Percentiles rank a stretch among this genome's conserved stretches.
These are phyloP conservation scores for Drosophila melanosoma DNA, from an alignment of 2,888 invertebrate genomes.

Conservation along the genomic window DNA sequence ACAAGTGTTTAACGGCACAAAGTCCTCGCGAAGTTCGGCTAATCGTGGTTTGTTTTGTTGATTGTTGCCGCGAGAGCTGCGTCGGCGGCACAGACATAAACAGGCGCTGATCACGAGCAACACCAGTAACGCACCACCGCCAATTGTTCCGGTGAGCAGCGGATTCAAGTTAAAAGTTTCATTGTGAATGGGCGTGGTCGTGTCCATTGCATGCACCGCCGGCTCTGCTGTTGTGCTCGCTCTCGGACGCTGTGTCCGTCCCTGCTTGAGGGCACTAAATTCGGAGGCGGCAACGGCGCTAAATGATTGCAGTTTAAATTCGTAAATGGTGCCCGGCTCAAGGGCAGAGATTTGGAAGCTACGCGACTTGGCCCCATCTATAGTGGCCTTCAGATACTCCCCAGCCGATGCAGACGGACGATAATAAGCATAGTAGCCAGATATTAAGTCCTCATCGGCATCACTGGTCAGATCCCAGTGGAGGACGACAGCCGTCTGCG, in stretches of 20 bases:
- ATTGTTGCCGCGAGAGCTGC: conserved; percentile 61
- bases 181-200: conserved; percentile 79
- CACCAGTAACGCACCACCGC: conserved; percentile 81
- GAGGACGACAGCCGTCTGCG: conserved; percentile 90
- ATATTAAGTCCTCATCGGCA: conserved; percentile 84
- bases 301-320: conserved; percentile 96
- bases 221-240: conserved; percentile 77
- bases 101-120: conserved; percentile 80
- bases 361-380: conserved; percentile 89
- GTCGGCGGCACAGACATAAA: conserved; percentile 82
- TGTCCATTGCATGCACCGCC: conserved; percentile 70
- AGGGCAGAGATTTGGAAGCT: conserved; percentile 91
- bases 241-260: conserved; percentile 87
- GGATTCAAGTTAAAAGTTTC: conserved; percentile 82
- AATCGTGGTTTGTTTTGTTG: conserved; percentile 79
- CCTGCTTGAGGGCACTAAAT: conserved; percentile 91
- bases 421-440: conserved; percentile 97
- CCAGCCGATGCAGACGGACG: conserved; percentile 93
- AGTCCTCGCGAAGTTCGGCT: conserved; percentile 82
- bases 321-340: conserved; percentile 93
- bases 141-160: conserved; percentile 82
- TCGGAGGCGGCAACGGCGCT: conserved; percentile 94
- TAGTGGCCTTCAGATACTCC: conserved; percentile 93
- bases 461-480: conserved; percentile 88
- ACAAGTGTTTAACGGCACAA: conserved; percentile 67